Conservation (phyloP, 2,113 vertebrate species). For the Philantomba maxwellii region DNA sequence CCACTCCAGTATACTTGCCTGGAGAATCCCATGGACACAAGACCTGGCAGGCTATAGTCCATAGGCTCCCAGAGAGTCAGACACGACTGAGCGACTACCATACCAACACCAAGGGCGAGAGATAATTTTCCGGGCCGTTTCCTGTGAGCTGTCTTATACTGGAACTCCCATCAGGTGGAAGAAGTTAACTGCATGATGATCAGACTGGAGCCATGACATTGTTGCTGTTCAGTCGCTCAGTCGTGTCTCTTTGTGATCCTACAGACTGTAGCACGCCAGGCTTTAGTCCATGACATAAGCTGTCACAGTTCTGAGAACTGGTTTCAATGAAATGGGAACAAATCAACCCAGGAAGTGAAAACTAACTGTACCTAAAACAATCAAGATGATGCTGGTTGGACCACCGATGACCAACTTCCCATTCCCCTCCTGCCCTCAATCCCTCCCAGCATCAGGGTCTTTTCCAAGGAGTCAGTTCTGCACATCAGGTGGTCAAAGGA, state of each 20-base stretch:
- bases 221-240: background rate
- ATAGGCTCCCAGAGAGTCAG: background rate
- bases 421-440: background rate
- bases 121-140: background rate
- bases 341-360: background rate
- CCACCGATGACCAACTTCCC: background rate
- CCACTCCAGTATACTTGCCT: background rate
- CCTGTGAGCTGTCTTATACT: background rate
- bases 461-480: background rate
- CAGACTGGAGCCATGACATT: background rate
- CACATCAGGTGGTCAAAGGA: background rate
- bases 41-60: background rate
- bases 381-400: background rate
- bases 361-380: background rate
- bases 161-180: background rate
- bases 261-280: background rate
- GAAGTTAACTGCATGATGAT: background rate
- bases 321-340: background rate
- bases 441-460: background rate
- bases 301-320: background rate
- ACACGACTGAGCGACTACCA: fast-evolving
- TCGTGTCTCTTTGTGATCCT: background rate
- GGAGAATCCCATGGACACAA: background rate
- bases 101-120: background rate
- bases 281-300: background rate